These are phyloP conservation scores for Aelia acuminata DNA, from an alignment of 2,888 invertebrate genomes.

Conservation along the genomic window DNA sequence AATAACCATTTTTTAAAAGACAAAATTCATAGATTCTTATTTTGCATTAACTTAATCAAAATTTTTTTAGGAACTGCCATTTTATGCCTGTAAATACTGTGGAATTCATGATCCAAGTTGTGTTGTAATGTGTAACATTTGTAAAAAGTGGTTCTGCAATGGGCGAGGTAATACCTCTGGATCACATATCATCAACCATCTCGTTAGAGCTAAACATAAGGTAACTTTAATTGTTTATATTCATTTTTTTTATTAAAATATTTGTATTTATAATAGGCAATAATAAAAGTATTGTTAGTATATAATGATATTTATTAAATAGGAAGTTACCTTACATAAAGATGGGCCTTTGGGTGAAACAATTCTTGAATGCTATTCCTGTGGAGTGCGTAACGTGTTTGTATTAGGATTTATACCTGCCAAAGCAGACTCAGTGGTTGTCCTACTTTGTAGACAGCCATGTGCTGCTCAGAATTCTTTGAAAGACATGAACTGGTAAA, in stretches of 20 bases:
- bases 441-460: slow-evolving; percentile 96
- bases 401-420: slow-evolving; percentile 99
- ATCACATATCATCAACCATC: slow-evolving; percentile 98
- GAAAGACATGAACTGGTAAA: slow-evolving; percentile 97
- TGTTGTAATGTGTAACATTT: slow-evolving; percentile 98
- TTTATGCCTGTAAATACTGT: slow-evolving; percentile 99
- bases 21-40: not conserved
- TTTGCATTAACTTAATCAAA: not conserved
- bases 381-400: slow-evolving; percentile 98
- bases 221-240: slow-evolving; percentile 66
- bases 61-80: slow-evolving; percentile 84
- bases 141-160: slow-evolving; percentile 99
- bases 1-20: too few species aligned
- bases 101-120: slow-evolving; percentile 98
- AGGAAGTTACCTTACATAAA: slow-evolving; percentile 95
- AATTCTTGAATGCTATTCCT: slow-evolving; percentile 97
- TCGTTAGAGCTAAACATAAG: slow-evolving; percentile 99
- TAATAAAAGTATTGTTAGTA: too few species aligned
- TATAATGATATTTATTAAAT: slow-evolving; percentile 26
- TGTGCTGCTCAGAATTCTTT: slow-evolving; percentile 97
- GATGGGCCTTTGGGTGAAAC: slow-evolving; percentile 99
- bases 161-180: slow-evolving; percentile 98
- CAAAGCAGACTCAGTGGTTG: slow-evolving; percentile 98
- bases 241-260: slow-evolving; percentile 22
- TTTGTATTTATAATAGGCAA: too few species aligned